phyloP scores from a whole-genome alignment of 2,113 vertebrate species.

The Psophia crepitans region DNA sequence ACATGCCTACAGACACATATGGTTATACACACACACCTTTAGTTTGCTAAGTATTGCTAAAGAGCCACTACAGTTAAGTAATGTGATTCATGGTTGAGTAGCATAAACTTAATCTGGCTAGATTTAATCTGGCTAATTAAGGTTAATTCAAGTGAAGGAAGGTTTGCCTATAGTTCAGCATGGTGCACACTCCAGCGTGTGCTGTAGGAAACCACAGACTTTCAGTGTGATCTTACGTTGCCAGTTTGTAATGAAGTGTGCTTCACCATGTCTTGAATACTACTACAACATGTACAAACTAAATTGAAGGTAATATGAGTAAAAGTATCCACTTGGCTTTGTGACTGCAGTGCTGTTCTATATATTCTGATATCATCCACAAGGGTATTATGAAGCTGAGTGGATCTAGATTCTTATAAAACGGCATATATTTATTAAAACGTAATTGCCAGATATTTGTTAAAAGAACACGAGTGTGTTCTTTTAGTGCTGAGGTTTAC shows the following conservation, averaged over 20 bases:
- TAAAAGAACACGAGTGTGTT: not conserved
- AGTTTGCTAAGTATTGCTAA: not conserved
- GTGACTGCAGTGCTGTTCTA: not conserved
- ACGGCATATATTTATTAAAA: not conserved
- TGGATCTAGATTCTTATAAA: not conserved
- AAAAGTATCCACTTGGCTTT: not conserved
- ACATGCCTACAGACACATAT: not conserved
- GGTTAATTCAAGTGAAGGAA: not conserved
- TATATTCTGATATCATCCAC: not conserved
- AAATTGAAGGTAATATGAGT: not conserved
- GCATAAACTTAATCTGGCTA: not conserved
- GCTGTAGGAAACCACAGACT: not conserved
- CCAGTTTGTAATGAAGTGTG: not conserved
- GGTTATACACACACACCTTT: not conserved
- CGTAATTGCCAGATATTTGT: not conserved
- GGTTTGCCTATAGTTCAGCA: not conserved
- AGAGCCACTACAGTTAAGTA: not conserved
- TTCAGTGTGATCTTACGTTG: not conserved
- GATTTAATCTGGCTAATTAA: not conserved
- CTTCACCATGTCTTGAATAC: not conserved
- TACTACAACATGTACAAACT: not conserved
- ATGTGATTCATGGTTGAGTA: not conserved
- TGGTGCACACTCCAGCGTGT: not conserved
- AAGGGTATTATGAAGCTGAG: not conserved
- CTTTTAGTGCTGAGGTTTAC: not conserved